A percentile compares a stretch with the other conserved stretches of the same genome.
Conservation (phyloP, 1,140 invertebrate species). For the Oscheius sp. region DNA sequence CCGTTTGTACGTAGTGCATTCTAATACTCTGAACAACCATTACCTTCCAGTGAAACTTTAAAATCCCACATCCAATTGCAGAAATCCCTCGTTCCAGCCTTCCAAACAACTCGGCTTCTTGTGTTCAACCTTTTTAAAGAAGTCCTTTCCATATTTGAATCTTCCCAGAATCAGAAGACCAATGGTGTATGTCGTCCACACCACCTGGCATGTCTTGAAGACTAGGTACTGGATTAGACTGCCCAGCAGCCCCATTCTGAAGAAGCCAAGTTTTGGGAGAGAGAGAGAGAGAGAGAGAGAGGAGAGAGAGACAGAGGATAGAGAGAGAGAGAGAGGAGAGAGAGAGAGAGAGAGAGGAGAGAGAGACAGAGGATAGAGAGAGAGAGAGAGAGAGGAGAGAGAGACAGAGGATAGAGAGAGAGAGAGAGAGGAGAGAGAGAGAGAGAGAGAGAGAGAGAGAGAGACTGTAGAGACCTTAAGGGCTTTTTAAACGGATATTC, state of each 20-base stretch:
- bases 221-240: background rate
- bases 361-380: too few species aligned
- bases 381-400: too few species aligned
- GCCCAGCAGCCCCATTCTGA: background rate
- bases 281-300: too few species aligned
- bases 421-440: too few species aligned
- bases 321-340: too few species aligned
- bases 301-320: too few species aligned
- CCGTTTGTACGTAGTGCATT: conserved; percentile 63
- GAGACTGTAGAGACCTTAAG: too few species aligned
- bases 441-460: too few species aligned
- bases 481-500: too few species aligned
- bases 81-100: conserved; percentile 29
- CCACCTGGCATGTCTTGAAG: background rate
- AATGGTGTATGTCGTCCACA: conserved; percentile 17
- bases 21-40: conserved; percentile 29
- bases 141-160: conserved; percentile 21
- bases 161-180: conserved; percentile 7
- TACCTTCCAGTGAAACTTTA: background rate
- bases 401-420: too few species aligned
- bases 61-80: conserved; percentile 1
- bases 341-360: too few species aligned
- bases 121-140: conserved; percentile 19
- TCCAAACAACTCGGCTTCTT: conserved; percentile 30
- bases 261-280: background rate